Evolutionary conservation across 2,888 invertebrate genomes (phyloP), one percentile per base, ranked within the genome.

Genomic region (Diarsia rubi): DNA sequence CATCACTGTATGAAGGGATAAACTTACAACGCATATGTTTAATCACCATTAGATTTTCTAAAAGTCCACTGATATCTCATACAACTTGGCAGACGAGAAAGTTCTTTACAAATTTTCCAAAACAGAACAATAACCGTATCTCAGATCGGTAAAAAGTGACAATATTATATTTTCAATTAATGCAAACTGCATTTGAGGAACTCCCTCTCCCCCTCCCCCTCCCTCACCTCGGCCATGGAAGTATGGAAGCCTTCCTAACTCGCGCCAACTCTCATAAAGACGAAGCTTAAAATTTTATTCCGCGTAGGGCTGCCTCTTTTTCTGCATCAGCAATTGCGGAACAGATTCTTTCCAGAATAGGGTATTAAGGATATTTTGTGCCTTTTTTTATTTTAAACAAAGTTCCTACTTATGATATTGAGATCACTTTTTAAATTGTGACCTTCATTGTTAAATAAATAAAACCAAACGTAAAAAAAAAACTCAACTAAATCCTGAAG

Each of bases 91-190:
- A 69, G 66, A 63, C 12, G 16, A n/a, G 27, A 69, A 68, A 67
- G 14, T 37, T 59, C 42, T 65, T 52, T 49, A 65, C 64, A 71
- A n/a, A 69, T 78, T 82, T 79, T 82, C 65, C 66, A 65, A 78
- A 86, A 78, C 81, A 83, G 42, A 70, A 76, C 78, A 60, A 85
- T 85, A 85, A 86, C 81, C 73, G 66, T 85, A 85, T 73, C 66
- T 85, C 76, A 85, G 45, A 81, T 83, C 84, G 31, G 81, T 76
- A 85, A 86, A 85, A 74, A 69, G 78, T 65, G 74, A 81, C 86
- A 75, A 74, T 86, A 86, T 86, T 83, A 85, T 86, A 86, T 86
- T 86, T 83, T 85, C 86, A 86, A 85, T 85, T 83, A 85, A 86
- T 86, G 81, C 86, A 86, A 86, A 86, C 84, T 85, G 81, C 86